Conservation (phyloP, 2,113 vertebrate species). For the Labrus mixtus region DNA sequence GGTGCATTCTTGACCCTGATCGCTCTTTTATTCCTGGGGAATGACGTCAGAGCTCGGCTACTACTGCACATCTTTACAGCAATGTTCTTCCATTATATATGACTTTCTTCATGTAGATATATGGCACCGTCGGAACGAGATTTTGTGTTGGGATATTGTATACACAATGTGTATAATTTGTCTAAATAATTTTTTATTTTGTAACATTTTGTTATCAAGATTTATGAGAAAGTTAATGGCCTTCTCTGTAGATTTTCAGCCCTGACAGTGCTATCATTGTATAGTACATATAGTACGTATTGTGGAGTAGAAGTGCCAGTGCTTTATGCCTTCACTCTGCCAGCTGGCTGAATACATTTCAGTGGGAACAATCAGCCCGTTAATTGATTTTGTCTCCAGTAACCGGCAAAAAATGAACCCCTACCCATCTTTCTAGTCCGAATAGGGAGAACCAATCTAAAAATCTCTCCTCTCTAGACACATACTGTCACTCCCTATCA, state of each 20-base stretch:
- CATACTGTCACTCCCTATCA: conserved; percentile 71
- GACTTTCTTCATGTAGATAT: conserved; percentile 10
- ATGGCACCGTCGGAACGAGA: neutral
- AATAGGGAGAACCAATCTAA: conserved; percentile 64
- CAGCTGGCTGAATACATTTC: conserved; percentile 33
- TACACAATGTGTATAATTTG: neutral
- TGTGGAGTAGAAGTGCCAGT: neutral
- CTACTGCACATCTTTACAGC: neutral
- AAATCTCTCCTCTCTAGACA: conserved; percentile 62
- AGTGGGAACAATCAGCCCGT: conserved; percentile 45
- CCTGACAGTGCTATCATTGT: neutral
- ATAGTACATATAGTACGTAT: conserved; percentile 2
- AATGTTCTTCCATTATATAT: neutral
- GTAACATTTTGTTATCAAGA: neutral
- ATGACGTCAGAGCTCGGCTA: neutral
- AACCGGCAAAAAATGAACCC: conserved; percentile 48
- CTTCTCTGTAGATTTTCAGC: too few relatives aligned
- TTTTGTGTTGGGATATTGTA: neutral
- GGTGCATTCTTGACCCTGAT: conserved; percentile 67
- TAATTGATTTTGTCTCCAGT: conserved; percentile 73
- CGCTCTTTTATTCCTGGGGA: conserved; percentile 45
- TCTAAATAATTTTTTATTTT: conserved; percentile 13
- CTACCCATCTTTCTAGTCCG: conserved; percentile 23
- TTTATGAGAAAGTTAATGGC: too few relatives aligned
- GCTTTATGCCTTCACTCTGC: conserved; percentile 9